phyloP scores from a whole-genome alignment of 2,797 vertebrate species.

The Picus viridis region DNA sequence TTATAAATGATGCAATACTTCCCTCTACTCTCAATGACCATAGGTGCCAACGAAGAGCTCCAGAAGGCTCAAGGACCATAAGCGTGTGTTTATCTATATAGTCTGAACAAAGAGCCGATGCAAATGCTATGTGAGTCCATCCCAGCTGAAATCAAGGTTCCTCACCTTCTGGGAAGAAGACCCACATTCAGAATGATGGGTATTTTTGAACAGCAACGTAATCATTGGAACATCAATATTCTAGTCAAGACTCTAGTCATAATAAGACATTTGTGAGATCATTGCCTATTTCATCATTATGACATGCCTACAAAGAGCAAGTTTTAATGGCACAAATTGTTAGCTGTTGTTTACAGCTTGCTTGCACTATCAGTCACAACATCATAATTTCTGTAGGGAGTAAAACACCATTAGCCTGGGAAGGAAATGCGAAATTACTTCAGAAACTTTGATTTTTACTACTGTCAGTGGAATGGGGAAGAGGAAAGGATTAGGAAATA shows the following conservation, averaged over 20 bases:
- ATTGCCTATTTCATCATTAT: neutral
- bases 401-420: neutral
- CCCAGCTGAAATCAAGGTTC: neutral
- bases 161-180: neutral
- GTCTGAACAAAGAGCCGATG: neutral
- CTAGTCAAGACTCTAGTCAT: neutral
- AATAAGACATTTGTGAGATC: neutral
- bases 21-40: neutral
- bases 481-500: slow-evolving; percentile 58
- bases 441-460: slow-evolving; percentile 50
- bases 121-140: neutral
- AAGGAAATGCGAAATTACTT: slow-evolving; percentile 44
- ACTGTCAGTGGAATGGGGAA: slow-evolving; percentile 28
- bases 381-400: neutral
- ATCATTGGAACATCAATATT: neutral
- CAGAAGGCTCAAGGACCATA: neutral
- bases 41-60: neutral
- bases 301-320: neutral
- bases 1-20: neutral
- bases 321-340: neutral
- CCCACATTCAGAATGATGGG: neutral
- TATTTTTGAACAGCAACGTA: neutral
- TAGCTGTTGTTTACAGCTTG: neutral
- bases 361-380: neutral
- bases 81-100: neutral